Percentiles rank a stretch among this genome's conserved stretches.
Conservation (phyloP, 2,888 invertebrate genomes). For the Adelphocoris suturalis region DNA sequence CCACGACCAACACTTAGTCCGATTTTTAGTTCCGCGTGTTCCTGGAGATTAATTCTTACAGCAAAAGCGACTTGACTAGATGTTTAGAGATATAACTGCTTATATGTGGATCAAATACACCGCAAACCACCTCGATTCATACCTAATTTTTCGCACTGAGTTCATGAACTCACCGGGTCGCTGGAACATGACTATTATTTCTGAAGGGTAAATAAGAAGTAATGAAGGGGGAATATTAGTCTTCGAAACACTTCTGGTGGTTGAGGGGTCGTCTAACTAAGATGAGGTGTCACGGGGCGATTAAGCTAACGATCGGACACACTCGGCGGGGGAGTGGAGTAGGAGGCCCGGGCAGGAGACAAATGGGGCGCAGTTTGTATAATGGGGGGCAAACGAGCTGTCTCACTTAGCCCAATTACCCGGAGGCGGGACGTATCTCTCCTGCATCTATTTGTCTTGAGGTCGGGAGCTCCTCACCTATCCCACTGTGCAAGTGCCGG, state of each 20-base stretch:
- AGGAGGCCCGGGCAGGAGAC: constrained; percentile 20
- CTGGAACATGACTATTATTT: too few species aligned
- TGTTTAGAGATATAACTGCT: too few species aligned
- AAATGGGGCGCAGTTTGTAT: constrained; percentile 54
- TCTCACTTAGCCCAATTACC: constrained; percentile 59
- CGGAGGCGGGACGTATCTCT: neutral
- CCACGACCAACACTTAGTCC: too few species aligned
- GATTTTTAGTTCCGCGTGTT: too few species aligned
- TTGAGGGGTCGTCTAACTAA: constrained; percentile 11
- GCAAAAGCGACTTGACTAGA: too few species aligned
- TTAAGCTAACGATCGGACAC: constrained; percentile 56
- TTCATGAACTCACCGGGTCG: too few species aligned
- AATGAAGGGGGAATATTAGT: neutral
- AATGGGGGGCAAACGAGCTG: constrained; percentile 51
- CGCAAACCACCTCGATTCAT: too few species aligned
- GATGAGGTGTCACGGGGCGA: constrained; percentile 39
- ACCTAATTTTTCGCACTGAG: too few species aligned
- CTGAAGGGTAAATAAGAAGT: neutral
- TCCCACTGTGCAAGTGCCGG: neutral
- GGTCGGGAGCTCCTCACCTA: neutral
- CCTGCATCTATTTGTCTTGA: constrained; percentile 11
- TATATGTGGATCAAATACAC: too few species aligned
- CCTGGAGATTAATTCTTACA: too few species aligned
- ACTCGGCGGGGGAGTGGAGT: constrained; percentile 28
- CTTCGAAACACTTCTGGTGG: neutral